Conservation (phyloP, 2,797 vertebrate genomes). For the Phoeniculus purpureus region DNA sequence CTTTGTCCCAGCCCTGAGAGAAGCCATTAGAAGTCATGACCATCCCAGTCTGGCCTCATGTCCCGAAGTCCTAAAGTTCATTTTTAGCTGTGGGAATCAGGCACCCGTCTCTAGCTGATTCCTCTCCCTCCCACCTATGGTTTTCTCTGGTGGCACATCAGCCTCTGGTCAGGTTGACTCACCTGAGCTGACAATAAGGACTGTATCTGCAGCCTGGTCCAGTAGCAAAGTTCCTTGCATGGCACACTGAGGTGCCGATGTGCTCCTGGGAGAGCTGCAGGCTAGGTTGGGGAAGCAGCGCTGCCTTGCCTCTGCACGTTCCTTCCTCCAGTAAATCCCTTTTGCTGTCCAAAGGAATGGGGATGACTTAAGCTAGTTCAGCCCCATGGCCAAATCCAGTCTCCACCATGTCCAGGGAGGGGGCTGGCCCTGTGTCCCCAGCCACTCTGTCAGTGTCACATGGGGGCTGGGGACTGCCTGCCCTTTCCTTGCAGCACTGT, state of each 20-base stretch:
- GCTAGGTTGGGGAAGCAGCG: not conserved
- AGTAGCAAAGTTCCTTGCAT: not conserved
- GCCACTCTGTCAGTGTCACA: not conserved
- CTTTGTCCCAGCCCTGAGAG: not conserved
- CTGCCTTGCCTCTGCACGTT: not conserved
- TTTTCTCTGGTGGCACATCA: slow-evolving; percentile 15
- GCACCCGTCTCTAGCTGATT: not conserved
- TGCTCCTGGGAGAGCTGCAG: not conserved
- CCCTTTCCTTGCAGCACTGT: not conserved
- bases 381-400: not conserved
- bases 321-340: not conserved
- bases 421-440: not conserved
- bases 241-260: not conserved
- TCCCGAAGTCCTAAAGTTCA: not conserved
- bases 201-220: not conserved
- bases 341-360: not conserved
- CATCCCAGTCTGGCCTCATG: not conserved
- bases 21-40: not conserved
- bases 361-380: not conserved
- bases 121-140: not conserved
- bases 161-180: slow-evolving; percentile 22
- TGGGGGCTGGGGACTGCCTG: not conserved
- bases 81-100: not conserved
- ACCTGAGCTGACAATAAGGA: slow-evolving; percentile 26
- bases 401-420: accelerated